Evolutionary conservation across 1,140 invertebrate genomes (phyloP).

Genomic region (Euglossa dilemma): DNA sequence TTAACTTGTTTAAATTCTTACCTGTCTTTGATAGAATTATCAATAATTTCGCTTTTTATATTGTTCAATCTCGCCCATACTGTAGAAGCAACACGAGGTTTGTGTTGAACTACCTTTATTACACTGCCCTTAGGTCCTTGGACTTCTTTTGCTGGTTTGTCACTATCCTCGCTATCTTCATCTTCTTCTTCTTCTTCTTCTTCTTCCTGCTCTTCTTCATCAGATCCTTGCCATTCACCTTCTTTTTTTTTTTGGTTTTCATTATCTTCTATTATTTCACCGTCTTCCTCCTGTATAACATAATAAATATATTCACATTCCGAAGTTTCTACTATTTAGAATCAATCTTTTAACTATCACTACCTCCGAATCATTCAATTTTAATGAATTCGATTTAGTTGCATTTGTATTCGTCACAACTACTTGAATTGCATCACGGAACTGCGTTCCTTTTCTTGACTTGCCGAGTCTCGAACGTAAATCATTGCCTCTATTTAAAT

Average conservation of each 20-base stretch:
- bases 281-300: slow-evolving; percentile 43
- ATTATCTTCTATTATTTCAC: slow-evolving; percentile 55
- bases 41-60: slow-evolving; percentile 58
- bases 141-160: slow-evolving; percentile 74
- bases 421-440: slow-evolving; percentile 76
- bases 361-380: slow-evolving; percentile 64
- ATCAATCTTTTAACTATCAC: not conserved
- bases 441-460: slow-evolving; percentile 46
- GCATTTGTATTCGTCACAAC: slow-evolving; percentile 75
- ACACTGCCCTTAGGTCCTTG: slow-evolving; percentile 80
- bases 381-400: slow-evolving; percentile 43
- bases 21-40: slow-evolving; percentile 64
- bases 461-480: slow-evolving; percentile 72
- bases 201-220: slow-evolving; percentile 62
- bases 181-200: slow-evolving; percentile 62
- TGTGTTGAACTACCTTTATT: slow-evolving; percentile 79
- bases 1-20: slow-evolving; percentile 33
- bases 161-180: slow-evolving; percentile 58
- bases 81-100: slow-evolving; percentile 79
- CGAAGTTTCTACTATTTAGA: no score
- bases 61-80: slow-evolving; percentile 85
- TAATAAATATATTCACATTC: not conserved
- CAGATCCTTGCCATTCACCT: slow-evolving; percentile 56
- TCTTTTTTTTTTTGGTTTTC: slow-evolving; percentile 60
- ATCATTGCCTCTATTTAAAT: slow-evolving; percentile 65